Base-by-base conservation (phyloP, 1,140 invertebrate genomes). In the Cyclina sinensis region DNA sequence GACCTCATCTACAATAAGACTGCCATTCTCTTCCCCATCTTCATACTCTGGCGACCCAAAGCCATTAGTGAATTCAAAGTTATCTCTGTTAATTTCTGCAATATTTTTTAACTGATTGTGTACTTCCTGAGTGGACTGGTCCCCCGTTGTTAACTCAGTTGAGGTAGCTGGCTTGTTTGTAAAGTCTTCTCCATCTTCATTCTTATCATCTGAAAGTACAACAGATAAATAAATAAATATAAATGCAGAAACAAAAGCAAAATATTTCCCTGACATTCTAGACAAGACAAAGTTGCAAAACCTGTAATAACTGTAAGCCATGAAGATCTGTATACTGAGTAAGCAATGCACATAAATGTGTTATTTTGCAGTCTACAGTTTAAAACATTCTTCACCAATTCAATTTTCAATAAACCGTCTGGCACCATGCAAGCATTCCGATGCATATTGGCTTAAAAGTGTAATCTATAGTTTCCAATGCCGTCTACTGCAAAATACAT, bases 171-270 rank as follows among this genome's bases (percentile, higher is more conserved):
- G 12, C 39, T 86, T 48, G 48, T 62, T 78, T n/a, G 32, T 30
- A 12, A 16, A 27, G 18, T 39, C 74, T 9, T 78, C 68, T 24
- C 65, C 73, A 7, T 43, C 27, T 14, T 46, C 81, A 70, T 43
- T 37, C 0, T 83, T 43, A 27, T 83, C 81, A 62, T 86, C 84
- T 86, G 84, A 76, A 78, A 86, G 57, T 73, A 85, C 12, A 68
- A 37, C 32, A 73, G 39, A 73, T n/a, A 73, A 18, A 7, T 70
- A 18, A 73, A 39, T 37, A 27, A 70, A 70, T 39, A 70, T 3
- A 35, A 70, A 70, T 21, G 16, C 62, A 35, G 11, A 21, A 70
- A 70, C 30, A 70, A 70, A 18, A 3, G 32, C 11, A 12, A 9
- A 24, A n/a, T 32, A 9, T 11, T 65, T 65, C 24, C 11, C 18